Base-by-base conservation (phyloP, 2,113 vertebrate species). In the Pipa parva region DNA sequence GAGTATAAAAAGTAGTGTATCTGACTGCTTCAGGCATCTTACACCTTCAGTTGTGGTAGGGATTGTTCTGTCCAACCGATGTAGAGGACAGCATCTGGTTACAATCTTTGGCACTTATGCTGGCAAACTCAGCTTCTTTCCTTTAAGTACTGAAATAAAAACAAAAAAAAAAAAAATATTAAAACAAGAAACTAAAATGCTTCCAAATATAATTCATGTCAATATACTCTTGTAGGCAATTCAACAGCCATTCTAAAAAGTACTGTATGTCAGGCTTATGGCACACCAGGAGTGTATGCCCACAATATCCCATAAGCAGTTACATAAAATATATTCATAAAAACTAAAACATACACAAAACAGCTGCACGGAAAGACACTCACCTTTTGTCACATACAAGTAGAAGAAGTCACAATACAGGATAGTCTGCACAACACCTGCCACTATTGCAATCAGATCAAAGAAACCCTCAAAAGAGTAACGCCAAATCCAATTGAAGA, bases 321-420 rank as follows among this genome's bases (percentile, higher is more conserved):
- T n/a, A n/a, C n/a, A n/a, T n/a, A n/a, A n/a, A n/a, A n/a, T n/a
- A n/a, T n/a, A n/a, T n/a, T n/a, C n/a, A n/a, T n/a, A n/a, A n/a
- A n/a, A n/a, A n/a, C n/a, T n/a, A n/a, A n/a, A n/a, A n/a, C n/a
- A n/a, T n/a, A n/a, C n/a, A n/a, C n/a, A n/a, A n/a, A n/a, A n/a
- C n/a, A n/a, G n/a, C n/a, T 45, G 20, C 8, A 45, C 18, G 7
- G 22, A 8, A 13, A 27, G 4, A n/a, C 12, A 49, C 90, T 81
- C 71, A 98, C 97, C 97, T 96, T 99, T 99, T 50, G 96, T 99
- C 77, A 99, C 92, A 79, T 99, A 99, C 84, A 99, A 89, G 85
- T 99, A 99, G 90, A 99, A 99, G 90, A 99, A 99, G 84, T 99
- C 97, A 72, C 97, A 99, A 82, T 99, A 99, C 2, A 99, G 91